Conservation (phyloP, 2,888 invertebrate species). For the Rhamphomyia laevipes region DNA sequence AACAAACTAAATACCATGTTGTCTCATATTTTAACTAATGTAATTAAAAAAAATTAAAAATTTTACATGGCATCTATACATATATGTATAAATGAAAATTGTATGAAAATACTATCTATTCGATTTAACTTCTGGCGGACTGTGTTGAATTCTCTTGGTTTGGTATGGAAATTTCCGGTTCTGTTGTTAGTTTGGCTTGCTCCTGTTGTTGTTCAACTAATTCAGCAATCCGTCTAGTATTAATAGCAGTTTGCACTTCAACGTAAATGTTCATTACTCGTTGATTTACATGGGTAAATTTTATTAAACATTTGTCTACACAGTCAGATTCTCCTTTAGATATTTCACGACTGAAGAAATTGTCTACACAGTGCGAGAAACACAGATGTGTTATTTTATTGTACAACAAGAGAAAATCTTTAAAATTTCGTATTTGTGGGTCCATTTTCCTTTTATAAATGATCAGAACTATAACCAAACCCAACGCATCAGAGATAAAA, state of each 20-base stretch:
- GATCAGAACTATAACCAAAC: too few species aligned
- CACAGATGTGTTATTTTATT: constrained; percentile 37
- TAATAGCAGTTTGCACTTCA: constrained; percentile 34
- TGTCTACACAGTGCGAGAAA: constrained; percentile 33
- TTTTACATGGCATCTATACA: too few species aligned
- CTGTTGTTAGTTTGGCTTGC: constrained; percentile 17
- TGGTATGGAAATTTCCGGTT: constrained; percentile 1
- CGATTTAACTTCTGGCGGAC: constrained; percentile 7
- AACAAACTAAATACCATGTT: too few species aligned
- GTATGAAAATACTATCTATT: background rate
- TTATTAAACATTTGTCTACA: constrained; percentile 32
- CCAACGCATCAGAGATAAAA: too few species aligned
- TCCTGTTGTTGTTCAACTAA: constrained; percentile 24
- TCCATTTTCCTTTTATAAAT: too few species aligned
- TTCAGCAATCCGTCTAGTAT: constrained; percentile 29
- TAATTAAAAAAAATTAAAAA: too few species aligned
- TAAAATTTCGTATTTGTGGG: too few species aligned
- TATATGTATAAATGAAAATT: too few species aligned
- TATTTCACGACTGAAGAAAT: constrained; percentile 22
- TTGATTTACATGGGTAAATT: constrained; percentile 36
- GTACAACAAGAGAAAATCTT: constrained; percentile 36
- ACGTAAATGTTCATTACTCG: constrained; percentile 35
- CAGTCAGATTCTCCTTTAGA: constrained; percentile 21
- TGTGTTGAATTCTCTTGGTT: too few species aligned
- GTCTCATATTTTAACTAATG: too few species aligned